Conservation (phyloP, 2,113 vertebrate genomes). For the Eira barbara region DNA sequence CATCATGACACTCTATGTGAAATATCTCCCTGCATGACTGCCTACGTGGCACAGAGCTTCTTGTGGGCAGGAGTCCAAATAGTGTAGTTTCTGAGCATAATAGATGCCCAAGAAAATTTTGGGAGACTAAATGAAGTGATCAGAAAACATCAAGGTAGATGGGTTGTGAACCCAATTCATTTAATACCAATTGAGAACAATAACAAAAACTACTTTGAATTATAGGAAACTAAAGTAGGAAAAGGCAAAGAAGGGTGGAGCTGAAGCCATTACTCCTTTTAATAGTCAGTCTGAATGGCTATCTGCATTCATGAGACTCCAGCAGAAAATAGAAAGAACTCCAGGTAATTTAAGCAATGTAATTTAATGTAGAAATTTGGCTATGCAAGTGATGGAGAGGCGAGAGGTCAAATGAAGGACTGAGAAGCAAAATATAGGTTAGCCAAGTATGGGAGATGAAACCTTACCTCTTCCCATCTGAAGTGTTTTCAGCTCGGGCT, state of each 20-base stretch:
- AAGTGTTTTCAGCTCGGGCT: not conserved
- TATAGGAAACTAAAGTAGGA: not conserved
- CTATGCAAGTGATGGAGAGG: not conserved
- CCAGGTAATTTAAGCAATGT: not conserved
- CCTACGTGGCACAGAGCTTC: not conserved
- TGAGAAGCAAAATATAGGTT: not conserved
- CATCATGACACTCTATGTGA: not conserved
- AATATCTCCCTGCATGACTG: not conserved
- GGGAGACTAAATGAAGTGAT: not conserved
- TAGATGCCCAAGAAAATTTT: not conserved
- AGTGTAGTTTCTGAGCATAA: not conserved
- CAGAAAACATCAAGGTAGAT: not conserved
- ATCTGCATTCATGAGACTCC: not conserved
- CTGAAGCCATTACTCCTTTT: not conserved
- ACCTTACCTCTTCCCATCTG: not conserved
- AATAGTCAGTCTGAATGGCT: not conserved
- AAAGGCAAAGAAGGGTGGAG: not conserved
- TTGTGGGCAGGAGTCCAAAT: not conserved
- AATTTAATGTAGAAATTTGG: not conserved
- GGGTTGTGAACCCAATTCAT: not conserved
- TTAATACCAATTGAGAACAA: not conserved
- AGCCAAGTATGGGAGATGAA: not conserved
- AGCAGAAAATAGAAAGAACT: not conserved
- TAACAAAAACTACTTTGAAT: not conserved
- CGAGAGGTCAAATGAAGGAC: not conserved